These are phyloP conservation scores for Pristis pectinata DNA, from an alignment of 2,797 vertebrate genomes.

Conservation along the genomic window DNA sequence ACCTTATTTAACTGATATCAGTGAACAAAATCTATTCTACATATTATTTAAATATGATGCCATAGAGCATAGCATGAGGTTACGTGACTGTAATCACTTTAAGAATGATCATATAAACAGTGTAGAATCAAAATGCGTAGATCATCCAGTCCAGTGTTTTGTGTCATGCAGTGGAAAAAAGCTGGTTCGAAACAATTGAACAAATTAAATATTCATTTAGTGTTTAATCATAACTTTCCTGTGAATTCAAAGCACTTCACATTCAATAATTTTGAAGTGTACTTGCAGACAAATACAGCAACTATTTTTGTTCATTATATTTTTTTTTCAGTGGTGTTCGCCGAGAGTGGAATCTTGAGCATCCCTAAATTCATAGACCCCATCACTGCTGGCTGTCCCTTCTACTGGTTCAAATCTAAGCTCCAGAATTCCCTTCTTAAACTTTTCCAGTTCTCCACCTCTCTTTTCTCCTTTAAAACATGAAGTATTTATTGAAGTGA, in stretches of 20 bases:
- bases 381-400: too few relatives aligned
- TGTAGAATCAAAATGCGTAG: background rate
- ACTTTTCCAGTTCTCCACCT: too few relatives aligned
- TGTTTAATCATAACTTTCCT: background rate
- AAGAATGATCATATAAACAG: background rate
- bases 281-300: background rate
- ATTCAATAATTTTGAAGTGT: background rate
- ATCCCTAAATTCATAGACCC: too few relatives aligned
- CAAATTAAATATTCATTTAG: background rate
- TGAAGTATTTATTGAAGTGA: too few relatives aligned
- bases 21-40: background rate
- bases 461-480: too few relatives aligned
- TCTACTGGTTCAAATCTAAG: too few relatives aligned
- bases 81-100: background rate
- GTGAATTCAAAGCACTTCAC: background rate
- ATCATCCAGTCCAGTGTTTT: background rate
- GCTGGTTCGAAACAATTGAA: background rate
- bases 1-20: background rate
- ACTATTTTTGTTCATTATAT: background rate
- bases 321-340: background rate
- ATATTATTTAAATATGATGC: background rate
- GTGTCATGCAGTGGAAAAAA: background rate
- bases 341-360: too few relatives aligned
- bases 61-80: background rate
- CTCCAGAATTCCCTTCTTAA: too few relatives aligned